These are phyloP conservation scores for Shargacucullia verbasci DNA, from an alignment of 2,888 invertebrate genomes.

Conservation along the genomic window DNA sequence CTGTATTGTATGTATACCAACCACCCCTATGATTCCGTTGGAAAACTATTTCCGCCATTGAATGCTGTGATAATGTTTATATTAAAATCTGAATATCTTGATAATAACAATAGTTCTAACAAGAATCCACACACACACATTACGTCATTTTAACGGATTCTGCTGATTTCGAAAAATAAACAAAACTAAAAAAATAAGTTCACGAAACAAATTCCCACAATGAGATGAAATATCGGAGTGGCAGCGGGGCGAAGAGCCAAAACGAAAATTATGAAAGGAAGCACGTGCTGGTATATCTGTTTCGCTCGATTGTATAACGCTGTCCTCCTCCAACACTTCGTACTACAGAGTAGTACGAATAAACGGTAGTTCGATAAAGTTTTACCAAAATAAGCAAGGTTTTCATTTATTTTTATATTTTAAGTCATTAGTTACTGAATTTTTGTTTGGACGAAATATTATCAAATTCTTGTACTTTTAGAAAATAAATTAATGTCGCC, in stretches of 20 bases:
- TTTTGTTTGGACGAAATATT: no score
- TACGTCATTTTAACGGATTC: no score
- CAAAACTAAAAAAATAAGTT: conserved; percentile 57
- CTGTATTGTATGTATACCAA: no score
- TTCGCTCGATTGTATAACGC: conserved; percentile 64
- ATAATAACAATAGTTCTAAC: no score
- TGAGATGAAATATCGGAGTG: conserved; percentile 79
- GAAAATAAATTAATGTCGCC: no score
- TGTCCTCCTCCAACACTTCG: conserved; percentile 56
- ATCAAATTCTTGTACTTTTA: no score
- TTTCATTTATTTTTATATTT: neutral
- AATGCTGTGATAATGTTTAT: no score
- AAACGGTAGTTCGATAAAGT: conserved; percentile 14
- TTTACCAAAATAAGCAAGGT: neutral
- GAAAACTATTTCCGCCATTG: no score
- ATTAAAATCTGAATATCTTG: no score
- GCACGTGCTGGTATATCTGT: conserved; percentile 81
- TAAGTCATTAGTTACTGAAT: no score
- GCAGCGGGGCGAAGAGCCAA: conserved; percentile 81
- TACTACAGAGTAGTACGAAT: conserved; percentile 48
- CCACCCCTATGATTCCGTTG: no score
- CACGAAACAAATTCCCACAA: conserved; percentile 82
- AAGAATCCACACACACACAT: no score
- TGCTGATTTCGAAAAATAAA: conserved; percentile 22
- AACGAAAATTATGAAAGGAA: conserved; percentile 82